These are phyloP conservation scores for Entomyzon cyanotis DNA, from an alignment of 2,113 vertebrate genomes.

Conservation along the genomic window DNA sequence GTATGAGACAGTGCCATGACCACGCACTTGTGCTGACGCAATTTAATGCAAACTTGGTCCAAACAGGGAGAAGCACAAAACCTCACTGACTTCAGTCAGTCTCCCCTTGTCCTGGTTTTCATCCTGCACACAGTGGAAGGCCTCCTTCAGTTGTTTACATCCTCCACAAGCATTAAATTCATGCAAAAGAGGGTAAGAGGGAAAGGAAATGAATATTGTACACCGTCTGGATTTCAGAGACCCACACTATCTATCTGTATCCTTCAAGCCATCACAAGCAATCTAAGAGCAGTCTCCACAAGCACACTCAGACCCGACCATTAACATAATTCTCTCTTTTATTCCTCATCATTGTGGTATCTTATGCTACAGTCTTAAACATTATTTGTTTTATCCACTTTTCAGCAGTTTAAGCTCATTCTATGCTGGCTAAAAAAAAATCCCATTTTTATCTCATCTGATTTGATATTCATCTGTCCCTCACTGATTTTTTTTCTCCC, in stretches of 20 bases:
- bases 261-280: conserved; percentile 43
- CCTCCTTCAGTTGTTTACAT: background rate
- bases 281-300: conserved; percentile 24
- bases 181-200: background rate
- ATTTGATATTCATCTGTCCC: conserved; percentile 75
- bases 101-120: background rate
- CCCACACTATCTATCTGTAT: background rate
- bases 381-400: conserved; percentile 70
- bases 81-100: background rate
- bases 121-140: background rate
- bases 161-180: background rate
- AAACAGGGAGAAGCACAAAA: background rate
- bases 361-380: conserved; percentile 61
- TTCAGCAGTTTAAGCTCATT: conserved; percentile 62
- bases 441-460: conserved; percentile 59
- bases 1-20: background rate
- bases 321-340: conserved; percentile 73
- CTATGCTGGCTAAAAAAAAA: conserved; percentile 42
- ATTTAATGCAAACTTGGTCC: background rate
- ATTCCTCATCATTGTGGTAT: conserved; percentile 34
- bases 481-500: conserved; percentile 40
- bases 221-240: background rate
- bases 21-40: background rate
- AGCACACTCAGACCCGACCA: conserved; percentile 31
- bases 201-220: conserved; percentile 13